A percentile compares a stretch with the other conserved stretches of the same genome.
Conservation (phyloP, 2,113 vertebrate genomes). For the Anolis carolinensis region DNA sequence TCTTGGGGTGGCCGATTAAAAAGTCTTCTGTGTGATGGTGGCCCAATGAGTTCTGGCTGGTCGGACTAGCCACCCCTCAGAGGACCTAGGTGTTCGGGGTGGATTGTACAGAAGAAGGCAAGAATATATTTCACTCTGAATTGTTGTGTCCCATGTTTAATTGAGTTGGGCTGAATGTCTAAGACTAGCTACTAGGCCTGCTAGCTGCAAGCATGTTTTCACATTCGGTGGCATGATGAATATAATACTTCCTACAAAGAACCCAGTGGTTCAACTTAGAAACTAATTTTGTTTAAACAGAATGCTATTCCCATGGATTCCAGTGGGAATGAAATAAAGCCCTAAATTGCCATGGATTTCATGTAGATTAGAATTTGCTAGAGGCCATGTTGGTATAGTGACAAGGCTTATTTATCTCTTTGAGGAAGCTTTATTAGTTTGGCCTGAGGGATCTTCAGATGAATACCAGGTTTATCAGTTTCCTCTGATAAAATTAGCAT, state of each 20-base stretch:
- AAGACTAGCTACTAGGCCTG: background rate
- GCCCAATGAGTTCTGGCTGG: no score
- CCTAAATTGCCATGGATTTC: background rate
- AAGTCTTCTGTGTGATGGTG: no score
- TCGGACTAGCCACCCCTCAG: no score
- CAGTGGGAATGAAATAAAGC: background rate
- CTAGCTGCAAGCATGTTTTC: background rate
- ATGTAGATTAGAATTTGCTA: background rate
- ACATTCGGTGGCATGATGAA: background rate
- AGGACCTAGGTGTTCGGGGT: no score
- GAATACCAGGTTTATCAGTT: constrained; percentile 23
- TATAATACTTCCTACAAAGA: constrained; percentile 20
- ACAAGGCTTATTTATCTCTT: constrained; percentile 17
- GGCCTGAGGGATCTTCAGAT: constrained; percentile 15
- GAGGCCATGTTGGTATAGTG: constrained; percentile 9
- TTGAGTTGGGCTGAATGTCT: constrained; percentile 5
- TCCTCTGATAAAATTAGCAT: constrained; percentile 14
- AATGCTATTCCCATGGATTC: background rate
- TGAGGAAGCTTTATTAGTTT: constrained; percentile 43
- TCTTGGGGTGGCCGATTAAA: no score
- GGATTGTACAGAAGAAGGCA: background rate
- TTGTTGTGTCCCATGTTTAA: background rate
- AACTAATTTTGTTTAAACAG: constrained; percentile 1
- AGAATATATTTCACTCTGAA: background rate
- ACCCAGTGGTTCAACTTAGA: background rate